Evolutionary conservation across 2,888 invertebrate species (phyloP), one percentile per base, ranked within the genome.

Genomic region (Eupithecia inturbata): DNA sequence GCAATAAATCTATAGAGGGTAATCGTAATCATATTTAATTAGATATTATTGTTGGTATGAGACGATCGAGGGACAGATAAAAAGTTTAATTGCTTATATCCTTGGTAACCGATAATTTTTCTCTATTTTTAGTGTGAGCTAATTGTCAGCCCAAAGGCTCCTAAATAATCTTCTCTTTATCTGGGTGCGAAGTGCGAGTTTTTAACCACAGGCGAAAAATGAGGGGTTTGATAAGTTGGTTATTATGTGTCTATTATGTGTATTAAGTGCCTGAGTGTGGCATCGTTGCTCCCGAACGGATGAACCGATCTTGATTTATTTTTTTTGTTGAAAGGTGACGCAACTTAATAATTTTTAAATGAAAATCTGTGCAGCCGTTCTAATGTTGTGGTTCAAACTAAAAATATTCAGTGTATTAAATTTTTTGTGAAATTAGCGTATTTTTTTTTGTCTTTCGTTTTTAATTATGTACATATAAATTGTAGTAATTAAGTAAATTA

Each of bases 1-100:
- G 71, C 71, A 70, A 70, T 72, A 71, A 70, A 57, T 63, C 60
- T 73, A 70, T 69, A 63, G 66, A 68, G 62, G 62, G 19, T 73
- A 68, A 70, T 70, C 33, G 22, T 73, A 63, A 72, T 70, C 63
- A 16, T 62, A 31, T 33, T 64, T 19, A 63, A 63, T 7, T 36
- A 36, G 33, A 64, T n/a, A 64, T 64, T 33, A 33, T 33, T 33
- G 36, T 33, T 31, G 31, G 19, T 64, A n/a, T n/a, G 63, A 64
- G 19, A n/a, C n/a, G 63, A 64, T 64, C 63, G 9, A n/a, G 0
- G 36, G n/a, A 36, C 31, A 14, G 57, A 57, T 57, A 12, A 57
- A 57, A 57, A 26, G 26, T 22, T 4, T 3, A 22, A 22, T 26
- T 57, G 26, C 5, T 14, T 53, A 22, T 53, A 22, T 0, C 22